phyloP scores from a whole-genome alignment of 1,140 invertebrate species.

The Ctenoplectra terminalis region DNA sequence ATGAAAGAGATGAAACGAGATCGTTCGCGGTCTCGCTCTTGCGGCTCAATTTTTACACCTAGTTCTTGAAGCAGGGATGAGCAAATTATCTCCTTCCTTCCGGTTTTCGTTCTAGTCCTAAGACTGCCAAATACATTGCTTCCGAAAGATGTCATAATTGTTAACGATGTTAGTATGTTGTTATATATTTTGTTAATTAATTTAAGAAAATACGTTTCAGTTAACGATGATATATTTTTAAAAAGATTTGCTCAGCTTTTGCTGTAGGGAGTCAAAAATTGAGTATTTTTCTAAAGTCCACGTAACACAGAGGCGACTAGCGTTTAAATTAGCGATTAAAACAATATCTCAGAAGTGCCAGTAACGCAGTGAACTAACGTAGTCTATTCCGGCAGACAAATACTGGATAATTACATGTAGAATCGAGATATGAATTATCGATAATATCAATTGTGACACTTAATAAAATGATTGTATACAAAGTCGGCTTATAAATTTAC shows the following conservation, averaged over 20 bases:
- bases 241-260: conserved; percentile 33
- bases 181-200: background rate
- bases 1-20: background rate
- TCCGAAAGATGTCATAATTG: background rate
- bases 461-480: conserved; percentile 75
- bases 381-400: conserved; percentile 56
- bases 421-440: conserved; percentile 42
- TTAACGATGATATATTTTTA: background rate
- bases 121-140: conserved; percentile 39
- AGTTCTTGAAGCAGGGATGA: conserved; percentile 37
- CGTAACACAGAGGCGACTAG: conserved; percentile 45
- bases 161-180: background rate
- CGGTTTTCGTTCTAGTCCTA: background rate
- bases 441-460: conserved; percentile 64
- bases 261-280: conserved; percentile 65
- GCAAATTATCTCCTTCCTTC: conserved; percentile 11
- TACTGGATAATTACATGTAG: conserved; percentile 60
- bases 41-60: conserved; percentile 61
- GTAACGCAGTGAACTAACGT: conserved; percentile 61
- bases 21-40: conserved; percentile 16
- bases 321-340: conserved; percentile 60
- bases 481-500: background rate
- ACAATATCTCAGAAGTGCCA: conserved; percentile 68
- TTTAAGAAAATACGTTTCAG: background rate
- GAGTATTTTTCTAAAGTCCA: conserved; percentile 68